These are phyloP conservation scores for Hucho hucho DNA, from an alignment of 2,113 vertebrate genomes.

Conservation along the genomic window DNA sequence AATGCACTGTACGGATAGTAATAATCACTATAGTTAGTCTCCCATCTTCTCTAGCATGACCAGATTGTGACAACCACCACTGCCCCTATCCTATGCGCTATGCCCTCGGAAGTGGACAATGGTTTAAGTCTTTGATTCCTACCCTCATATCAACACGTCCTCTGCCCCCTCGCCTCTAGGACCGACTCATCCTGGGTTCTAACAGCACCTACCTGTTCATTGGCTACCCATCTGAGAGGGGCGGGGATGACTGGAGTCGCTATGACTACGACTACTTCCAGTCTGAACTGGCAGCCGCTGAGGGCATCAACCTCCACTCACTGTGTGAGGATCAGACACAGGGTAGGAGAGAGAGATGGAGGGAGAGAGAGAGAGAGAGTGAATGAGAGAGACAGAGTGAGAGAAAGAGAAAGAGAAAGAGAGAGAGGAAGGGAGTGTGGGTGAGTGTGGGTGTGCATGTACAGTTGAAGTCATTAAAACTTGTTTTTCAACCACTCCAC, in stretches of 20 bases:
- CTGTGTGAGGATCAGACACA: conserved; percentile 63
- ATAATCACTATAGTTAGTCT: too few species aligned
- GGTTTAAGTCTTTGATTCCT: too few species aligned
- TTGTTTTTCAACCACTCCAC: too few species aligned
- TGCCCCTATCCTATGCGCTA: too few species aligned
- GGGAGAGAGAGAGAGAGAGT: neutral
- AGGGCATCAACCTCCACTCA: conserved; percentile 74
- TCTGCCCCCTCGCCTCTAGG: conserved; percentile 58
- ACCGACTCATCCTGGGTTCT: conserved; percentile 84
- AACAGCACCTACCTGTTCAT: conserved; percentile 83
- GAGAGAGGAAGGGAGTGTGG: neutral
- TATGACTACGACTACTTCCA: conserved; percentile 89
- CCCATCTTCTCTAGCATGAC: too few species aligned
- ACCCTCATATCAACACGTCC: too few species aligned
- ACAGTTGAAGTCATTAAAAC: too few species aligned
- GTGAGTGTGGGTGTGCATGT: neutral
- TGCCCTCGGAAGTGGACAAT: too few species aligned
- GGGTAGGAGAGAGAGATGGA: conserved; percentile 10
- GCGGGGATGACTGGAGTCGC: conserved; percentile 74
- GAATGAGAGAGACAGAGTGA: neutral
- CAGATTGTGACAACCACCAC: too few species aligned
- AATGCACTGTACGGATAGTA: too few species aligned
- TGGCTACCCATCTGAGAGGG: conserved; percentile 79
- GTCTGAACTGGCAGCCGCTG: conserved; percentile 80
- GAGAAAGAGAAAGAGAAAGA: too few species aligned